phyloP scores from a whole-genome alignment of 2,113 vertebrate species.

The Cyanoramphus novaezelandiae region DNA sequence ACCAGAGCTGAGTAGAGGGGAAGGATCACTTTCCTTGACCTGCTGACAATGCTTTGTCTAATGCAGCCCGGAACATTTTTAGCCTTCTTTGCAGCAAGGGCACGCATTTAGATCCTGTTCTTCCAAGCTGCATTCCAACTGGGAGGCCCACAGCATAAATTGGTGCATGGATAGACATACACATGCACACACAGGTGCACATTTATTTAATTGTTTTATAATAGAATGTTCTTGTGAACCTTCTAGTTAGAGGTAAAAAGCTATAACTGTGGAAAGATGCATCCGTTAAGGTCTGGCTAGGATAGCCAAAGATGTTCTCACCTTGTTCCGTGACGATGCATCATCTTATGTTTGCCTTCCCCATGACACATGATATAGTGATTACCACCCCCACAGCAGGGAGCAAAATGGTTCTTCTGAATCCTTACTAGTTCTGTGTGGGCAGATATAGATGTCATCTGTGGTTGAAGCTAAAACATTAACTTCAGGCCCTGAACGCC shows the following conservation, averaged over 20 bases:
- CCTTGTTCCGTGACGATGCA: not conserved
- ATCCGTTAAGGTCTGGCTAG: not conserved
- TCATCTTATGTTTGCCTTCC: not conserved
- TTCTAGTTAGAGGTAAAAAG: not conserved
- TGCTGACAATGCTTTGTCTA: not conserved
- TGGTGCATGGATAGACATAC: not conserved
- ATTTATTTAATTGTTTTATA: not conserved
- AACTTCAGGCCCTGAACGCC: not conserved
- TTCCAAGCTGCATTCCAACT: not conserved
- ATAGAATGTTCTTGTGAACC: not conserved
- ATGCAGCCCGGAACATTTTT: not conserved
- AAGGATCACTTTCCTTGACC: not conserved
- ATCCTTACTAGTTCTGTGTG: not conserved
- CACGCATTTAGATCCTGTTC: not conserved
- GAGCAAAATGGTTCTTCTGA: not conserved
- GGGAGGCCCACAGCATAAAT: not conserved
- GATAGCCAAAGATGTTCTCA: not conserved
- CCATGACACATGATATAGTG: rapidly evolving
- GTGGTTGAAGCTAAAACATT: not conserved
- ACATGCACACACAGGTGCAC: not conserved
- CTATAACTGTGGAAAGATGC: not conserved
- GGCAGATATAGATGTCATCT: not conserved
- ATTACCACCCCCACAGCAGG: not conserved
- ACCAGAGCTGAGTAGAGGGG: not conserved
- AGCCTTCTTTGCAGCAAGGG: not conserved